Conservation (phyloP, 1,140 invertebrate genomes). For the Eupeodes corollae region DNA sequence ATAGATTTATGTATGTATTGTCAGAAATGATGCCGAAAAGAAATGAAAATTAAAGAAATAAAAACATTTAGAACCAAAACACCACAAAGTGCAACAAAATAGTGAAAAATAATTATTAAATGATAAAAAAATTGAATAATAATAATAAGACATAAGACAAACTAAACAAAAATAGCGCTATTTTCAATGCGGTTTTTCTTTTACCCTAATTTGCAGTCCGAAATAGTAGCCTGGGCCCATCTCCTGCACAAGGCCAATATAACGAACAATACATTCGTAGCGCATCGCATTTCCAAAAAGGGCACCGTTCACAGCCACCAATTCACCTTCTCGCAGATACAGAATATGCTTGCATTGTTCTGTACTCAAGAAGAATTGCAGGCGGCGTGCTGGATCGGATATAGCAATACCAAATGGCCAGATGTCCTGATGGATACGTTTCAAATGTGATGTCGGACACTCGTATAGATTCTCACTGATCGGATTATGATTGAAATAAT, state of each 20-base stretch:
- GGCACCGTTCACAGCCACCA: conserved; percentile 33
- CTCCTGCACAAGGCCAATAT: conserved; percentile 42
- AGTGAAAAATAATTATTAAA: not conserved
- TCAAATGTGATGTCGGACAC: conserved; percentile 10
- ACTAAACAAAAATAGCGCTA: not conserved
- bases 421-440: conserved; percentile 22
- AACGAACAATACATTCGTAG: conserved; percentile 38
- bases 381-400: conserved; percentile 38
- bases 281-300: conserved; percentile 16
- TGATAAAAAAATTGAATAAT: not conserved
- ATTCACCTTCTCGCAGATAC: conserved; percentile 23
- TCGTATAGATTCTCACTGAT: conserved; percentile 16
- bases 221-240: conserved; percentile 44
- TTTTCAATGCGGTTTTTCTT: conserved; percentile 5
- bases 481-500: conserved; percentile 8
- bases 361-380: conserved; percentile 39
- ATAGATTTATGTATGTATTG: not conserved
- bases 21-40: not conserved
- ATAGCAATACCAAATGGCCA: conserved; percentile 43
- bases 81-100: not conserved
- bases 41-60: not conserved
- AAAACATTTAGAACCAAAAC: not conserved
- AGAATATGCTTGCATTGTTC: conserved; percentile 37
- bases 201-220: conserved; percentile 46
- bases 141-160: not conserved